Conservation (phyloP, 1,140 invertebrate genomes). For the Drosophila suzukii region DNA sequence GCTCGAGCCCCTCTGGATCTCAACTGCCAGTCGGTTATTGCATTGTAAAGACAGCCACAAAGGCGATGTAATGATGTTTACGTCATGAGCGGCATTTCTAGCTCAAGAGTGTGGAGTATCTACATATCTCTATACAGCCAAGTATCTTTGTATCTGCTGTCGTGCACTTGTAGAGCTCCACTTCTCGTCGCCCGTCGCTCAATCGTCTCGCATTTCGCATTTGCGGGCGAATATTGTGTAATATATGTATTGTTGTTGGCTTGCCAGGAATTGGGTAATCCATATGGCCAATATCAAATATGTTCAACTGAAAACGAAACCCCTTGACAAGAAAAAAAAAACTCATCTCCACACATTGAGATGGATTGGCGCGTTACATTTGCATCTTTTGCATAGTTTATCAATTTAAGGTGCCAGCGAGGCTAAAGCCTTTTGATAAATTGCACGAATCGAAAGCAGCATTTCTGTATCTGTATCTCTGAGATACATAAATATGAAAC, state of each 20-base stretch:
- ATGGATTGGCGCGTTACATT: constrained; percentile 35
- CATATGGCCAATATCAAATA: constrained; percentile 44
- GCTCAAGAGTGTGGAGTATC: constrained; percentile 40
- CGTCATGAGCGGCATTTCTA: constrained; percentile 48
- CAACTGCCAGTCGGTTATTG: constrained; percentile 33
- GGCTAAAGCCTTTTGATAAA: constrained; percentile 47
- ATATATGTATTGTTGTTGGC: constrained; percentile 42
- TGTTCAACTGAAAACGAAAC: constrained; percentile 36
- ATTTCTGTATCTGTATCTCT: constrained; percentile 20
- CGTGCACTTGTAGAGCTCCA: constrained; percentile 55
- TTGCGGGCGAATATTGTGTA: constrained; percentile 44
- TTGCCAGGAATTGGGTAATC: constrained; percentile 44
- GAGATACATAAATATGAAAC: constrained; percentile 24
- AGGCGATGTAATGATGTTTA: constrained; percentile 55
- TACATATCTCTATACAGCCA: constrained; percentile 18
- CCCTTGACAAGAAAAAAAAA: constrained; percentile 8
- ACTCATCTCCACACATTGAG: constrained; percentile 29
- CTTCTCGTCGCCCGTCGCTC: constrained; percentile 34
- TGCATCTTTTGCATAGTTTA: constrained; percentile 57
- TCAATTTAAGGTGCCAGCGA: constrained; percentile 43
- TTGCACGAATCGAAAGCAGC: constrained; percentile 29
- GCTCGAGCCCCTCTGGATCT: constrained; percentile 1
- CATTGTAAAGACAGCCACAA: constrained; percentile 44
- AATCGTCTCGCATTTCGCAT: constrained; percentile 45
- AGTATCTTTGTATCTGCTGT: constrained; percentile 45